Evolutionary conservation across 92 coral and sea anemone genomes (phyloP), one percentile per base, ranked within the genome.

Genomic region (Hydrozoanthus gracilis): DNA sequence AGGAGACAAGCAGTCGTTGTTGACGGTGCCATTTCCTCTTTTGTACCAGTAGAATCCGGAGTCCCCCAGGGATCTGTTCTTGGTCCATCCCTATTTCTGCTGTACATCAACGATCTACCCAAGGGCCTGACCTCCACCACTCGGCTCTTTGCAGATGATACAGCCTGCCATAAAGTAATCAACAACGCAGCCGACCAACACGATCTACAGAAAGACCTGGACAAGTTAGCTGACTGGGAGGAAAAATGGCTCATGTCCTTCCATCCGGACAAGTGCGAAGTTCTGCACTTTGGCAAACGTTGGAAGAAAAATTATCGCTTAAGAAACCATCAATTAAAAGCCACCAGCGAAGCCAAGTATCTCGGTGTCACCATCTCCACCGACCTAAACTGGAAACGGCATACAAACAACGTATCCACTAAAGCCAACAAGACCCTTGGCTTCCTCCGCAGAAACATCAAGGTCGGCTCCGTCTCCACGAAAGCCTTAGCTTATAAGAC

Each of bases 91-190:
- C 79, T 73, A 35, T 73, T 73, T 51, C 27, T 73, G 6, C 44
- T 73, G 47, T 73, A 73, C 60, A 51, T 73, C 15, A 73, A 73
- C 79, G 79, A 73, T 35, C 60, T 73, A 15, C 79, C 79, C n/a
- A 35, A 73, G 5, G 51, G 55, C n/a, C 16, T n/a, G 16, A 73
- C 52, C 4, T 69, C 79, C 44, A 73, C 15, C n/a, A 44, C 48
- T 17, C 15, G 16, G n/a, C 39, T 47, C n/a, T 73, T 73, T 44
- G 79, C 79, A 47, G 79, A 73, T 44, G 79, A 73, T 18, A 66
- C 71, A 66, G 6, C 6, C 58, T 52, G 35, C 35, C 27, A 66
- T 66, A 66, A 15, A 66, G 71, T 13, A 3, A 52, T 52, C 58
- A 52, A 52, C 58, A 52, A 52, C 58, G 58, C 58, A 52, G 58